Evolutionary conservation across 2,888 invertebrate genomes (phyloP).

Genomic region (Trissolcus japonicus): DNA sequence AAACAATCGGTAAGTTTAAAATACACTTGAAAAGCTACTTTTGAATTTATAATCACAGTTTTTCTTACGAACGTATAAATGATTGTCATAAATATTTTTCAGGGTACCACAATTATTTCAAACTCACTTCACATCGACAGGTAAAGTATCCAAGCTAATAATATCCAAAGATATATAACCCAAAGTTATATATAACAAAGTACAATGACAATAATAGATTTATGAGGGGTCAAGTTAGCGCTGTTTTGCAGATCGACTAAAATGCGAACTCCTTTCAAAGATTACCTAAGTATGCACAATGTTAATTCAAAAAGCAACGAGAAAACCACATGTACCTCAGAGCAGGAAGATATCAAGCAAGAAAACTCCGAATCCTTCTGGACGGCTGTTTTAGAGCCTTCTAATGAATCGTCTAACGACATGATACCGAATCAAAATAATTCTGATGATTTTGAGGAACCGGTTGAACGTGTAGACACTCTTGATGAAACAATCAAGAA

Average conservation of each 20-base stretch:
- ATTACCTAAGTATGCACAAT: slow-evolving; percentile 66
- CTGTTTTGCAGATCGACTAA: slow-evolving; percentile 70
- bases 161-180: too few species aligned
- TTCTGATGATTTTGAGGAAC: not conserved
- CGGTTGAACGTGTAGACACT: not conserved
- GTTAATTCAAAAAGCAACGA: not conserved
- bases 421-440: too few species aligned
- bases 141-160: too few species aligned
- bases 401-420: too few species aligned
- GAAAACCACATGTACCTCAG: not conserved
- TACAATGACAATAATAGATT: not conserved
- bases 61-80: too few species aligned
- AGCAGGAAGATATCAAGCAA: not conserved
- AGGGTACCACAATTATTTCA: too few species aligned
- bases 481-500: not conserved
- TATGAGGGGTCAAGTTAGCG: not conserved
- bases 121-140: too few species aligned
- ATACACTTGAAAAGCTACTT: not conserved
- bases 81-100: too few species aligned
- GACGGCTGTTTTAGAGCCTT: too few species aligned
- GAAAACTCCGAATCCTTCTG: not conserved
- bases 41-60: too few species aligned
- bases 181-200: too few species aligned
- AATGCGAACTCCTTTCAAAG: slow-evolving; percentile 66
- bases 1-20: slow-evolving; percentile 18